Evolutionary conservation across 2,113 vertebrate genomes (phyloP).

Genomic region (Halichoerus grypus): DNA sequence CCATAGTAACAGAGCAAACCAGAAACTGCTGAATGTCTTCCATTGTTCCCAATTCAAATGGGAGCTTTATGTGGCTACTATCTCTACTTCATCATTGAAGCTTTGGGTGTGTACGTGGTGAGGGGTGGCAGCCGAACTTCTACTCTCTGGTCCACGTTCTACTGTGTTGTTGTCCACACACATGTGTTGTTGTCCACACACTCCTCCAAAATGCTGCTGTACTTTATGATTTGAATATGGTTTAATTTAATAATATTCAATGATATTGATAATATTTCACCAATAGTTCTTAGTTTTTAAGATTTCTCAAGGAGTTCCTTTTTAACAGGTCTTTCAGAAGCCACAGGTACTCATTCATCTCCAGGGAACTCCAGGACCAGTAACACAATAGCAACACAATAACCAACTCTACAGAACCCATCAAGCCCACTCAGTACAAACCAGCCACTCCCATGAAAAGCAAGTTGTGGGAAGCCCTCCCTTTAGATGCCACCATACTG

Average conservation of each 20-base stretch:
- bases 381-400: too few relatives aligned
- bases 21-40: neutral
- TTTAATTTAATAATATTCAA: neutral
- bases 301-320: neutral
- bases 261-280: neutral
- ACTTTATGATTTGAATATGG: neutral
- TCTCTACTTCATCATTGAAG: neutral
- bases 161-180: too few relatives aligned
- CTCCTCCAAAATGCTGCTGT: neutral
- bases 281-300: neutral
- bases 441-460: neutral
- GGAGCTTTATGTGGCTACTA: neutral
- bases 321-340: neutral
- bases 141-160: neutral
- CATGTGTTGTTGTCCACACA: neutral
- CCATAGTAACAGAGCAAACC: neutral
- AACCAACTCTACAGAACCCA: neutral
- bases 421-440: neutral
- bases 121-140: neutral
- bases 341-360: neutral
- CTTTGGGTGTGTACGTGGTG: rapidly evolving
- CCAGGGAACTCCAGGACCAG: neutral
- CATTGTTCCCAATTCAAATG: neutral
- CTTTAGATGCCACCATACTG: neutral
- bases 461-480: neutral